phyloP scores from a whole-genome alignment of 2,113 vertebrate species.

The Pangasianodon gigas region DNA sequence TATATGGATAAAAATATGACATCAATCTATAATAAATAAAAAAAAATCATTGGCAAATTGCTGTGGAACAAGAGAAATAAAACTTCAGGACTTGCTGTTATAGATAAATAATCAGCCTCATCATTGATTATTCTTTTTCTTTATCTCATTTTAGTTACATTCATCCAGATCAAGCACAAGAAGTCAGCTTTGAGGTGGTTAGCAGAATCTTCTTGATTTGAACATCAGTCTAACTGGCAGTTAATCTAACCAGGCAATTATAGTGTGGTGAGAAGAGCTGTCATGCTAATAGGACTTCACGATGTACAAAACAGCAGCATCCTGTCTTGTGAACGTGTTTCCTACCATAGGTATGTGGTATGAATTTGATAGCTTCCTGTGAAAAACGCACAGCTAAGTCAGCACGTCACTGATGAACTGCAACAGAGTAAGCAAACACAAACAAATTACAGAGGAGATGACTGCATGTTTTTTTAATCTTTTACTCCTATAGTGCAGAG shows the following conservation, averaged over 20 bases:
- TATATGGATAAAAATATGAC: neutral
- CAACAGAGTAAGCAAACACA: slow-evolving; percentile 42
- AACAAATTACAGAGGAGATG: slow-evolving; percentile 52
- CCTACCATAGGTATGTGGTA: neutral
- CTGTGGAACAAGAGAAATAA: neutral
- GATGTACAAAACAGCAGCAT: slow-evolving; percentile 33
- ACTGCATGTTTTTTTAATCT: neutral
- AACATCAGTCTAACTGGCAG: slow-evolving; percentile 46
- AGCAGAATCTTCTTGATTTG: slow-evolving; percentile 28
- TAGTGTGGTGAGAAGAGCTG: slow-evolving; percentile 40
- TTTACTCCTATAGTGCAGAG: slow-evolving; percentile 22
- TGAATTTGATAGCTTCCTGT: neutral
- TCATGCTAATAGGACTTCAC: slow-evolving; percentile 30
- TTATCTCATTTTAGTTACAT: neutral
- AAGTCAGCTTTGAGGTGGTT: slow-evolving; percentile 7
- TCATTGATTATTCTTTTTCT: neutral
- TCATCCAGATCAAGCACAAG: neutral
- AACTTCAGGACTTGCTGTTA: neutral
- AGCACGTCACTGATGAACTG: slow-evolving; percentile 16
- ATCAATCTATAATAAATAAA: neutral
- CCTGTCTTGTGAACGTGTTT: neutral
- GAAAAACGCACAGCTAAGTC: slow-evolving; percentile 19
- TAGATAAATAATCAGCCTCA: neutral
- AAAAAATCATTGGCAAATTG: neutral
- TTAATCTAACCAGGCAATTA: slow-evolving; percentile 55